phyloP scores from a whole-genome alignment of 1,140 invertebrate genomes.

The Drosophila rhopaloa region DNA sequence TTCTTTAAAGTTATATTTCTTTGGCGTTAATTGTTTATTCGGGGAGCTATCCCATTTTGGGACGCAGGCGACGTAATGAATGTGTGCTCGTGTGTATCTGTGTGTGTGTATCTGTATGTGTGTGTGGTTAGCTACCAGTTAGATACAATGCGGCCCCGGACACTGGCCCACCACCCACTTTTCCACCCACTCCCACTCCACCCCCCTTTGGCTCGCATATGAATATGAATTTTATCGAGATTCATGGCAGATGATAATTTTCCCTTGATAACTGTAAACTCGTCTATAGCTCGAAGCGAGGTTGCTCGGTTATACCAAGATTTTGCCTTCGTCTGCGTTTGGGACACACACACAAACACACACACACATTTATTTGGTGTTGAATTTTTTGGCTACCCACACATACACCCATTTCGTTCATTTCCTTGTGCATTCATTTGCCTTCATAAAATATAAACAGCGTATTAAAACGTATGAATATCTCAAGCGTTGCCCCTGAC shows the following conservation, averaged over 20 bases:
- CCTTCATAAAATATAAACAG: conserved; percentile 82
- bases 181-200: background rate
- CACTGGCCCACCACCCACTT: conserved; percentile 22
- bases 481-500: conserved; percentile 45
- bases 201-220: conserved; percentile 57
- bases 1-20: background rate
- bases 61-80: conserved; percentile 75
- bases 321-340: conserved; percentile 43
- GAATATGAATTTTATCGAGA: conserved; percentile 83
- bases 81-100: conserved; percentile 38
- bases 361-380: conserved; percentile 62
- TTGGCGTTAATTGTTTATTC: background rate
- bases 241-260: conserved; percentile 84
- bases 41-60: conserved; percentile 69
- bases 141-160: conserved; percentile 64
- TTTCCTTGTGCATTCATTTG: conserved; percentile 83
- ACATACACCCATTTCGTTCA: conserved; percentile 36
- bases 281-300: conserved; percentile 84
- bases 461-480: conserved; percentile 83
- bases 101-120: conserved; percentile 25
- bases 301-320: conserved; percentile 60
- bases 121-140: conserved; percentile 70
- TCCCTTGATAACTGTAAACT: conserved; percentile 84
- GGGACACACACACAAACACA: conserved; percentile 34
- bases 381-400: conserved; percentile 68